Evolutionary conservation across 2,888 invertebrate genomes (phyloP).

Genomic region (Drosophila mettleri): DNA sequence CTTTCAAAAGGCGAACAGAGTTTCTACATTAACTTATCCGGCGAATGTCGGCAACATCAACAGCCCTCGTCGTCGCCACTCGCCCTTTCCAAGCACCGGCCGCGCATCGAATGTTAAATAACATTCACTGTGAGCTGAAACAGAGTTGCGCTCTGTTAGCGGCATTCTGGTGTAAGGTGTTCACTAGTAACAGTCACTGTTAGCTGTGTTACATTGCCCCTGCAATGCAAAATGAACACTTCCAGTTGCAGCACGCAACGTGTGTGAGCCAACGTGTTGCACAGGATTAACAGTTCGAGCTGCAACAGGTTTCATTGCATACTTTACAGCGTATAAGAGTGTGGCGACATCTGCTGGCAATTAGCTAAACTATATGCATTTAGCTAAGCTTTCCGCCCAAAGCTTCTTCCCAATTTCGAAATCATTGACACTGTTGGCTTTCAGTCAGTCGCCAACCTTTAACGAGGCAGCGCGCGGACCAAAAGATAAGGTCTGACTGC

Average conservation of each 20-base stretch:
- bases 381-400: slow-evolving; percentile 7
- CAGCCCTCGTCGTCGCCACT: neutral
- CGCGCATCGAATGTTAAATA: neutral
- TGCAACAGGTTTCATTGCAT: slow-evolving; percentile 29
- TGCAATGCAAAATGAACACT: slow-evolving; percentile 53
- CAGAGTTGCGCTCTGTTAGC: neutral
- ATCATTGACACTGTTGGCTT: neutral
- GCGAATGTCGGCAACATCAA: slow-evolving; percentile 23
- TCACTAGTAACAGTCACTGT: neutral
- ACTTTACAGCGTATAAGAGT: slow-evolving; percentile 68
- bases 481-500: slow-evolving; percentile 15
- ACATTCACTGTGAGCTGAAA: neutral
- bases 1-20: slow-evolving; percentile 71
- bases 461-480: slow-evolving; percentile 23
- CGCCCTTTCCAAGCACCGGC: neutral
- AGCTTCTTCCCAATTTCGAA: slow-evolving; percentile 17
- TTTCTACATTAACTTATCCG: slow-evolving; percentile 75
- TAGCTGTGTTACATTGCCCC: slow-evolving; percentile 35
- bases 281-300: slow-evolving; percentile 21
- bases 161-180: neutral
- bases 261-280: slow-evolving; percentile 22
- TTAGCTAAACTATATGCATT: neutral
- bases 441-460: slow-evolving; percentile 11
- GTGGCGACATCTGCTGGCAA: slow-evolving; percentile 55
- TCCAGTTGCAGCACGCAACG: slow-evolving; percentile 49